Conservation (phyloP, 2,113 vertebrate species). For the Odocoileus virginianus region DNA sequence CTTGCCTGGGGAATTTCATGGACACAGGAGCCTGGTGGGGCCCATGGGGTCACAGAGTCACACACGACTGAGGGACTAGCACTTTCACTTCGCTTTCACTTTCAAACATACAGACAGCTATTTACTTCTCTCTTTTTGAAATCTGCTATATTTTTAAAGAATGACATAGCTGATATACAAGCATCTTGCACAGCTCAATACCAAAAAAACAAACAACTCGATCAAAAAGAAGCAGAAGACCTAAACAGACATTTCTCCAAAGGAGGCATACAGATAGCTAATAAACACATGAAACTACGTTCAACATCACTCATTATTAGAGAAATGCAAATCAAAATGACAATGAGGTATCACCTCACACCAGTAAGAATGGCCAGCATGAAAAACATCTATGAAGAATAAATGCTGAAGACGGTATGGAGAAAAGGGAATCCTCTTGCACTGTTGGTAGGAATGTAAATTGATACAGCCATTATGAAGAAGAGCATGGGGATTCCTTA, state of each 20-base stretch:
- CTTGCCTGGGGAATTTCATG: neutral
- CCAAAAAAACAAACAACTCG: neutral
- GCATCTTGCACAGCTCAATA: neutral
- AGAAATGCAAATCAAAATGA: neutral
- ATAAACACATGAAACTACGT: neutral
- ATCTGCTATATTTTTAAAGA: neutral
- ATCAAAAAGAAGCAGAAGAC: neutral
- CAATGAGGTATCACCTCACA: neutral
- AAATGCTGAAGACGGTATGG: neutral
- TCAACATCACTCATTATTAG: neutral
- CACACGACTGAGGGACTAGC: neutral
- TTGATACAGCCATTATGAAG: neutral
- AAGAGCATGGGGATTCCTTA: neutral
- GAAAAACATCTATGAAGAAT: neutral
- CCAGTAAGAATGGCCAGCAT: neutral
- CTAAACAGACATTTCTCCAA: neutral
- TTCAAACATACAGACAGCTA: neutral
- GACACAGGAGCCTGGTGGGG: neutral
- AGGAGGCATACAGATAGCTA: neutral
- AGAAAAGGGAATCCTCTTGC: neutral
- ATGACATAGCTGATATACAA: neutral
- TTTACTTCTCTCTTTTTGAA: neutral
- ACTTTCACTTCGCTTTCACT: neutral
- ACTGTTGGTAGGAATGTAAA: neutral
- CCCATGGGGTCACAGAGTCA: accelerated